A percentile compares a stretch with the other conserved stretches of the same genome.
These are phyloP conservation scores for Mesocentrotus franciscanus DNA, from an alignment of 53 echinoderm and acorn worm genomes.

Conservation along the genomic window DNA sequence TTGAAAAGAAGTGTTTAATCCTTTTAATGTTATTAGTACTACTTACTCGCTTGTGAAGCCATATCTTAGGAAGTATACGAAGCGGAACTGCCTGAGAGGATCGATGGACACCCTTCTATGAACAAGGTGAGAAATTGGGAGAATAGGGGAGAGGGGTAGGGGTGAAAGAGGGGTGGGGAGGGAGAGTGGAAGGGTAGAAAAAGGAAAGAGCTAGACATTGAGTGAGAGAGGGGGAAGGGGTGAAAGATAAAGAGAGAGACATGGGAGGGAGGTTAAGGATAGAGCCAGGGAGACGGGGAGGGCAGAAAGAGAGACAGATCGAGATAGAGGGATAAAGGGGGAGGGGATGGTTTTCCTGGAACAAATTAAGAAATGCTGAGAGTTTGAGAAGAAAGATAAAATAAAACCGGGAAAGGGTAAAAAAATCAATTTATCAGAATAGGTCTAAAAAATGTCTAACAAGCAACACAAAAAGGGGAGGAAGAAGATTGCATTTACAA, in stretches of 20 bases:
- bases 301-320: background rate
- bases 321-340: no score
- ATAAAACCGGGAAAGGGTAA: background rate
- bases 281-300: background rate
- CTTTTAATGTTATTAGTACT: slow-evolving; percentile 39
- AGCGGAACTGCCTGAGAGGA: slow-evolving; percentile 4
- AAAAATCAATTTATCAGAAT: no score
- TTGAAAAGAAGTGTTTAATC: slow-evolving; percentile 50
- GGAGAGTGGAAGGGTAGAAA: background rate
- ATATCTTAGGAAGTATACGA: background rate
- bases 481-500: no score
- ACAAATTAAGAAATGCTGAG: no score
- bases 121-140: background rate
- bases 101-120: slow-evolving; percentile 5
- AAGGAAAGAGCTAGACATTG: background rate
- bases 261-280: background rate
- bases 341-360: no score
- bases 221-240: background rate
- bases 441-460: no score
- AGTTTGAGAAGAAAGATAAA: no score
- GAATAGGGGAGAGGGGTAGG: background rate
- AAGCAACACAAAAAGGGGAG: background rate
- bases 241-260: background rate
- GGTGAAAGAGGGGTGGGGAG: background rate
- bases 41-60: background rate